These are phyloP conservation scores for Zygogramma bicolorata DNA, from an alignment of 2,888 invertebrate species.

Conservation along the genomic window DNA sequence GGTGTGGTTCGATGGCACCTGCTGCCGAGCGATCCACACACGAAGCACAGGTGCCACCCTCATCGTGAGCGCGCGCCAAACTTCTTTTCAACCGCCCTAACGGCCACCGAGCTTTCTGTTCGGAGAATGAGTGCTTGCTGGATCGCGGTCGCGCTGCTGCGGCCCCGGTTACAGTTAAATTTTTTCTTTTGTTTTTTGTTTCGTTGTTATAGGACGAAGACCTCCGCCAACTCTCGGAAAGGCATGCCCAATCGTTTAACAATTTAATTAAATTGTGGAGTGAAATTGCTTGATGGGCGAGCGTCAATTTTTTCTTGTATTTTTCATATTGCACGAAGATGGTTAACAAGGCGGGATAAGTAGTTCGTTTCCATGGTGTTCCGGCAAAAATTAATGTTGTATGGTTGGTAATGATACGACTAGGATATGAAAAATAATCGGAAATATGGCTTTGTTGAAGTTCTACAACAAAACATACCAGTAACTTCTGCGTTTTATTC, in stretches of 20 bases:
- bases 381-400: too few species aligned
- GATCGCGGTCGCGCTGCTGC: neutral
- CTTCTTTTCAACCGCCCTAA: constrained; percentile 48
- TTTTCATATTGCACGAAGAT: too few species aligned
- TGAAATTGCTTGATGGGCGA: too few species aligned
- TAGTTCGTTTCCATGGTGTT: too few species aligned
- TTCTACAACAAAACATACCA: too few species aligned
- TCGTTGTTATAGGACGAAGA: constrained; percentile 15
- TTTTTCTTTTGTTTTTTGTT: constrained; percentile 17
- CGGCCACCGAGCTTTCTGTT: constrained; percentile 36
- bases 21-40: constrained; percentile 41
- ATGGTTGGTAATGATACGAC: too few species aligned
- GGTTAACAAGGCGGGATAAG: too few species aligned
- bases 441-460: too few species aligned
- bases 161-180: constrained; percentile 24
- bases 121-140: constrained; percentile 10
- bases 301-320: too few species aligned
- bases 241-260: neutral
- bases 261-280: neutral
- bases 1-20: constrained; percentile 51
- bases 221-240: neutral
- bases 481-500: too few species aligned
- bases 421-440: too few species aligned
- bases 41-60: constrained; percentile 54
- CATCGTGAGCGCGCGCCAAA: constrained; percentile 49